A percentile compares a stretch with the other conserved stretches of the same genome.
Conservation (phyloP, 2,888 invertebrate genomes). For the Latrodectus elegans region DNA sequence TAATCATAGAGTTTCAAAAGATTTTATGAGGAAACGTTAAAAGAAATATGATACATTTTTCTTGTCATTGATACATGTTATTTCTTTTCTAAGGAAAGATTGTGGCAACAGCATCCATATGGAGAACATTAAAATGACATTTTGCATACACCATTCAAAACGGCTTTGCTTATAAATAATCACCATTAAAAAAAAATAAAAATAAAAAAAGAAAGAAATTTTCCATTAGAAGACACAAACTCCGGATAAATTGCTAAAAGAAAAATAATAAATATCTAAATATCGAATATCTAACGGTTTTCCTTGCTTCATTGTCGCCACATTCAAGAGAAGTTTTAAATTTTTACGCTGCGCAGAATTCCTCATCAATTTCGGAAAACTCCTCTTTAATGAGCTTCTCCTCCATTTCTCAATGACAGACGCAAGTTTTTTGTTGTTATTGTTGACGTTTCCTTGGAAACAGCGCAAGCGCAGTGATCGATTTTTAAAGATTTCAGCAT, state of each 20-base stretch:
- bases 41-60: too few relatives aligned
- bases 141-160: not conserved
- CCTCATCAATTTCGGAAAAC: slow-evolving; percentile 65
- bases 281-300: not conserved
- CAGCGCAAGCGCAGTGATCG: slow-evolving; percentile 34
- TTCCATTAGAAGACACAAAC: not conserved
- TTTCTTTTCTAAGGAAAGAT: too few relatives aligned
- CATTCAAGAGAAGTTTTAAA: slow-evolving; percentile 54
- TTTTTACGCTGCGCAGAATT: slow-evolving; percentile 57
- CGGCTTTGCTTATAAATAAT: slow-evolving; percentile 33
- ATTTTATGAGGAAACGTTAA: too few relatives aligned
- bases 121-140: not conserved
- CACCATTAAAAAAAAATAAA: not conserved
- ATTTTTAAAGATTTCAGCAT: not conserved
- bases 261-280: not conserved
- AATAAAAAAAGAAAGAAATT: not conserved
- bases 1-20: too few relatives aligned
- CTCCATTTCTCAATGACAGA: slow-evolving; percentile 62
- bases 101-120: not conserved
- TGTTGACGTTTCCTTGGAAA: slow-evolving; percentile 36
- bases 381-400: slow-evolving; percentile 60
- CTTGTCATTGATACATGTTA: too few relatives aligned
- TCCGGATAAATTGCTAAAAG: not conserved
- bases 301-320: not conserved
- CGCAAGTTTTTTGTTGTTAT: slow-evolving; percentile 54